Conservation (phyloP, 2,113 vertebrate genomes). For the Rallus limicola region DNA sequence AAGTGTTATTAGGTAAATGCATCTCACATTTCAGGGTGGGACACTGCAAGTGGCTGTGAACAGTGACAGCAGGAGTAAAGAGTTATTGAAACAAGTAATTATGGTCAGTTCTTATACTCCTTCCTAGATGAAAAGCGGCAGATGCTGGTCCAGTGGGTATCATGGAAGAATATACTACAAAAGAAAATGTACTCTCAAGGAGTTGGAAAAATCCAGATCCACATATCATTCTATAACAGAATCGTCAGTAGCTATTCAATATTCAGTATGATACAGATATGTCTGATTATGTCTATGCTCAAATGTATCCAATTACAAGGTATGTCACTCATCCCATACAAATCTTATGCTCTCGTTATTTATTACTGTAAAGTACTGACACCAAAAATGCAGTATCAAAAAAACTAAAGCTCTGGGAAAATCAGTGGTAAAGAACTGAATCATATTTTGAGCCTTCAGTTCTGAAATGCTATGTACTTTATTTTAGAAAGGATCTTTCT, state of each 20-base stretch:
- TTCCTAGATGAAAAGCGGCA: neutral
- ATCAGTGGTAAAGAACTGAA: neutral
- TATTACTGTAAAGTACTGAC: neutral
- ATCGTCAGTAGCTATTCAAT: neutral
- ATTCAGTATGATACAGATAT: neutral
- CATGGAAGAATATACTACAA: neutral
- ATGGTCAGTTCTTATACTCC: neutral
- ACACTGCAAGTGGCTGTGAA: neutral
- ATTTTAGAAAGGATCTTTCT: neutral
- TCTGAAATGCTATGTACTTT: neutral
- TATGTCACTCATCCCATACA: neutral
- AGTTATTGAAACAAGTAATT: neutral
- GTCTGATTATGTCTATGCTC: neutral
- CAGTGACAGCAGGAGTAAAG: neutral
- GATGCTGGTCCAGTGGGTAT: neutral
- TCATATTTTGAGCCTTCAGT: neutral
- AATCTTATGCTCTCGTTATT: neutral
- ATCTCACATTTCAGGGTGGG: neutral
- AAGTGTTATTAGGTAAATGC: neutral
- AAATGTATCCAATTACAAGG: neutral
- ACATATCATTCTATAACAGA: neutral
- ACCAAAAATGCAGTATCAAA: neutral
- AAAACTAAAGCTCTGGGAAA: neutral
- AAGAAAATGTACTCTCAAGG: neutral
- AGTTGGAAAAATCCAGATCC: neutral